Evolutionary conservation across 2,888 invertebrate species (phyloP).

Genomic region (Papilio elwesi): DNA sequence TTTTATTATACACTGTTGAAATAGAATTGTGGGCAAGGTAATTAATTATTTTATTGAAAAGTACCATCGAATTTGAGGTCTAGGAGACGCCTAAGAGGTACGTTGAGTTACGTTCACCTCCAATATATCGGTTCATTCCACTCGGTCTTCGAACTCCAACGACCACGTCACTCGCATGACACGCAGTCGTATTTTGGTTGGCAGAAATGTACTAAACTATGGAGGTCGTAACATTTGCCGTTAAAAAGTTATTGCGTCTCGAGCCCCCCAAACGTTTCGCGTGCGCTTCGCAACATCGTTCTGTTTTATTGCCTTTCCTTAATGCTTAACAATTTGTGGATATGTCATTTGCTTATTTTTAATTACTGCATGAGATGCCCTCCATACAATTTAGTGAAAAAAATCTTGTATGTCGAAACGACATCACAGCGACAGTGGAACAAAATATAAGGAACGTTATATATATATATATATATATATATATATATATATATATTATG

Average conservation of each 20-base stretch:
- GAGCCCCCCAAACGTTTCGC: not conserved
- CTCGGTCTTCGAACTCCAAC: conserved; percentile 5
- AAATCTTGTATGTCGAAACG: too few species aligned
- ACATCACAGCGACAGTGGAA: too few species aligned
- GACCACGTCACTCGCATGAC: conserved; percentile 31
- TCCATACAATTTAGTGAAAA: too few species aligned
- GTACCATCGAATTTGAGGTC: not conserved
- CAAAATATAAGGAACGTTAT: too few species aligned
- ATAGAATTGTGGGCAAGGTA: too few species aligned
- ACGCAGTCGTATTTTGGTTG: conserved; percentile 31
- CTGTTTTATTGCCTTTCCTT: conserved; percentile 5
- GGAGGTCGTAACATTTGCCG: conserved; percentile 15
- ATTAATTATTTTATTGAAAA: not conserved
- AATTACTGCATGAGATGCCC: too few species aligned
- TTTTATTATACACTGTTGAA: not conserved
- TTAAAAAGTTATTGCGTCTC: conserved; percentile 34
- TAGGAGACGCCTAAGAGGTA: not conserved
- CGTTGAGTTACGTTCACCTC: too few species aligned
- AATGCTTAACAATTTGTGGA: not conserved
- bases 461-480: too few species aligned
- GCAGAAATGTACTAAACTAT: conserved; percentile 20
- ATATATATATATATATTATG: too few species aligned
- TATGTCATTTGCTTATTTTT: not conserved
- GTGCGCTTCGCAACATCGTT: conserved; percentile 8
- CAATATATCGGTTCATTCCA: conserved; percentile 30